Percentiles rank a stretch among this genome's conserved stretches.
These are phyloP conservation scores for Helicolenus hilgendorfi DNA, from an alignment of 2,797 vertebrate genomes.

Conservation along the genomic window DNA sequence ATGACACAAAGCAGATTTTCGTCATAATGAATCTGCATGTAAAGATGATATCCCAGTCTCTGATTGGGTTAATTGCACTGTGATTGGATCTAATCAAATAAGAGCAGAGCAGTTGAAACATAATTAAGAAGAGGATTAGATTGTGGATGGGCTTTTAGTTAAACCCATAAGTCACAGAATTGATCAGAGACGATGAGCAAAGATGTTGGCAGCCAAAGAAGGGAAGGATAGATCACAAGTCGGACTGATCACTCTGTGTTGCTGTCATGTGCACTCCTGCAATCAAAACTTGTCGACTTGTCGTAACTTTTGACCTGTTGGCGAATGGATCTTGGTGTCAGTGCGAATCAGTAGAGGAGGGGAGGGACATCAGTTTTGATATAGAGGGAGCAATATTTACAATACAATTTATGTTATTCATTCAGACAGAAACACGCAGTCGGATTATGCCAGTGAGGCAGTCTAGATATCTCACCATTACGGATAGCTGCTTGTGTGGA, in stretches of 20 bases:
- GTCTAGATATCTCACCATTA: slow-evolving; percentile 36
- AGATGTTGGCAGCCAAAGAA: slow-evolving; percentile 33
- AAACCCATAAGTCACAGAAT: slow-evolving; percentile 74
- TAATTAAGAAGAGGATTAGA: slow-evolving; percentile 75
- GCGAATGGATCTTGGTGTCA: slow-evolving; percentile 41
- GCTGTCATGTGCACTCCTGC: slow-evolving; percentile 30
- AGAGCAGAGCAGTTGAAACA: slow-evolving; percentile 74
- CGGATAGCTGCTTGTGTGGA: slow-evolving; percentile 38
- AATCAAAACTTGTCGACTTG: slow-evolving; percentile 40
- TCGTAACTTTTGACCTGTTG: slow-evolving; percentile 39
- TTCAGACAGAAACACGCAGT: slow-evolving; percentile 23
- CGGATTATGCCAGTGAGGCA: slow-evolving; percentile 12
- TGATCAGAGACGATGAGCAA: slow-evolving; percentile 66
- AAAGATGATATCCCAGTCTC: slow-evolving; percentile 57
- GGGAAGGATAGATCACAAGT: slow-evolving; percentile 58
- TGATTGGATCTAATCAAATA: slow-evolving; percentile 76
- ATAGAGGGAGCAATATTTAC: slow-evolving; percentile 9
- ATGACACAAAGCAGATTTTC: slow-evolving; percentile 28
- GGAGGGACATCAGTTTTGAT: slow-evolving; percentile 7
- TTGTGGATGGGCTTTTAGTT: slow-evolving; percentile 69
- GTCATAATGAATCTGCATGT: slow-evolving; percentile 51
- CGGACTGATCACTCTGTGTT: slow-evolving; percentile 30
- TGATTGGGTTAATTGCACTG: slow-evolving; percentile 72
- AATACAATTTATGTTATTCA: slow-evolving; percentile 33
- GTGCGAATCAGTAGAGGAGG: slow-evolving; percentile 3